These are phyloP conservation scores for Xyliphius kryptos DNA, from an alignment of 2,113 vertebrate species.

Conservation along the genomic window DNA sequence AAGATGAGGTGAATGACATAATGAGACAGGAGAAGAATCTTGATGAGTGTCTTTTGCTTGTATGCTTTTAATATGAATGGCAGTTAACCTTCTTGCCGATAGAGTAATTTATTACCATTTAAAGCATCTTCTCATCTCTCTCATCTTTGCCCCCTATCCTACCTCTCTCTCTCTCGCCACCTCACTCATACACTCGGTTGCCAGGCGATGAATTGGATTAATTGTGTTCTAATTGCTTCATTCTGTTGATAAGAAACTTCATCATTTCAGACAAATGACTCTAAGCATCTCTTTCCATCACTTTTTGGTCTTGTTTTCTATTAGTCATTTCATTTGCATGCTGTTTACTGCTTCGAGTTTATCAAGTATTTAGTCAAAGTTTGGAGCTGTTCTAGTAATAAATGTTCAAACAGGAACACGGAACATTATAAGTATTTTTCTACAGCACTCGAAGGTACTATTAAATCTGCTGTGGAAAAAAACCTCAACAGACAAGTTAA, in stretches of 20 bases:
- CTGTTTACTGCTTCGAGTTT: neutral
- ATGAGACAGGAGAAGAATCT: conserved; percentile 28
- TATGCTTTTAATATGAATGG: conserved; percentile 27
- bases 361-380: neutral
- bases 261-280: conserved; percentile 33
- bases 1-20: conserved; percentile 25
- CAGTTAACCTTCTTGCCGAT: conserved; percentile 33
- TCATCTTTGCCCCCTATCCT: neutral
- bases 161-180: neutral
- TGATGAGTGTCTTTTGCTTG: conserved; percentile 19
- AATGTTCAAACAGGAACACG: neutral
- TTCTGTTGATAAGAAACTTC: conserved; percentile 33
- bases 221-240: conserved; percentile 36
- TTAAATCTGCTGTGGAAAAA: neutral
- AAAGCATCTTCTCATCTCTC: conserved; percentile 21
- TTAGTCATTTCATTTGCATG: neutral
- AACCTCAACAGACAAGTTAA: neutral
- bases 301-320: neutral
- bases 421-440: neutral
- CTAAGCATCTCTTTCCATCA: neutral
- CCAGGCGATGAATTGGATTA: conserved; percentile 37
- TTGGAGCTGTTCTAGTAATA: conserved; percentile 16
- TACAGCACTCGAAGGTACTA: neutral
- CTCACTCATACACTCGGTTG: conserved; percentile 20
- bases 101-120: conserved; percentile 30